These are phyloP conservation scores for Gallinago undulata DNA, from an alignment of 2,113 vertebrate species.

Conservation along the genomic window DNA sequence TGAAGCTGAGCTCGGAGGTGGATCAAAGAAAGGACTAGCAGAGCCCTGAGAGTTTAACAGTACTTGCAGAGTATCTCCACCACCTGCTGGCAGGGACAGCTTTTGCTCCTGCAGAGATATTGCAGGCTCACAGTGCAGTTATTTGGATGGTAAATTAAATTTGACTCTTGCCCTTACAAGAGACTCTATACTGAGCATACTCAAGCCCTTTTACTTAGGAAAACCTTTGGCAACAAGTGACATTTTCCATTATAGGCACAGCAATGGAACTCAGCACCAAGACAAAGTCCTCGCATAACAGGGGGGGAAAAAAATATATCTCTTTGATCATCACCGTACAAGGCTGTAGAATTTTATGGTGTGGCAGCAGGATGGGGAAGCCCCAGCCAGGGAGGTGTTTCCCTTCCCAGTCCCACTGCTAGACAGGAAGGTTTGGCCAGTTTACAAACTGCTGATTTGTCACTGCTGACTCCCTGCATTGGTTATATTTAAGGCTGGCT, in stretches of 20 bases:
- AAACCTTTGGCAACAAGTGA: slow-evolving; percentile 29
- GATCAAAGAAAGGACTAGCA: neutral
- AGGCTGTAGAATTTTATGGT: neutral
- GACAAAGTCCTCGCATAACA: neutral
- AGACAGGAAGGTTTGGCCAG: neutral
- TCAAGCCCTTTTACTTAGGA: slow-evolving; percentile 34
- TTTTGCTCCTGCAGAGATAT: neutral
- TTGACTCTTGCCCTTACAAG: neutral
- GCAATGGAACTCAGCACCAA: neutral
- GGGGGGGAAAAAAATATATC: too few species aligned
- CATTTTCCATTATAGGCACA: neutral
- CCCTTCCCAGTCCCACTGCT: neutral
- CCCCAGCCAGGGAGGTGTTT: neutral
- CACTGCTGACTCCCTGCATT: neutral
- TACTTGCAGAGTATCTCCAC: neutral
- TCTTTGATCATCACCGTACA: neutral
- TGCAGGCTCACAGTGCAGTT: neutral
- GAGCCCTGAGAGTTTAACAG: neutral
- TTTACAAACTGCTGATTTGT: neutral
- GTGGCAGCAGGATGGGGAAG: neutral
- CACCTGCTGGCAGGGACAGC: neutral
- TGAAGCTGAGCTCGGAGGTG: neutral
- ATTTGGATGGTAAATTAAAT: neutral
- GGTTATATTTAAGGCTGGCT: neutral
- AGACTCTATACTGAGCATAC: neutral